Percentiles rank a stretch among this genome's conserved stretches.
Conservation (phyloP, 2,797 vertebrate genomes). For the Carapus acus region DNA sequence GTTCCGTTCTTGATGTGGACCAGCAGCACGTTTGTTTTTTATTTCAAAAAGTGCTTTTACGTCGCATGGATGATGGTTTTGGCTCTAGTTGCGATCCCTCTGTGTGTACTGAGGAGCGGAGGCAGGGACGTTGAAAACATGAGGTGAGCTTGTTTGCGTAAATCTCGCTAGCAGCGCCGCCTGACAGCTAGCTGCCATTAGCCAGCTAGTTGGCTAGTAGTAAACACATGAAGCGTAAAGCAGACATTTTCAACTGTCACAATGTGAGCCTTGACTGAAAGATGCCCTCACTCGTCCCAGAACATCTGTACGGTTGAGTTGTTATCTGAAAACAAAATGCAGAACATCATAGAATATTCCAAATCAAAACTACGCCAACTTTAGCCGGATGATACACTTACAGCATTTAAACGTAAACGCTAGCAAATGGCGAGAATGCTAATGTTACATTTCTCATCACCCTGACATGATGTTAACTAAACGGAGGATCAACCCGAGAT, state of each 20-base stretch:
- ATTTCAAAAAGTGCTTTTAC: constrained; percentile 80
- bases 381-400: too few relatives aligned
- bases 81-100: constrained; percentile 63
- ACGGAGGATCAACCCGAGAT: not conserved
- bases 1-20: constrained; percentile 71
- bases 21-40: constrained; percentile 79
- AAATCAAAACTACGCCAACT: constrained; percentile 37
- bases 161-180: constrained; percentile 25
- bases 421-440: constrained; percentile 27
- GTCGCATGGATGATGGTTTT: constrained; percentile 74
- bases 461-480: not conserved
- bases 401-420: constrained; percentile 3
- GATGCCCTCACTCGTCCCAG: too few relatives aligned
- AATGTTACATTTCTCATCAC: constrained; percentile 4
- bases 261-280: not conserved
- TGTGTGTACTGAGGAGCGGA: constrained; percentile 82
- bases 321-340: not conserved
- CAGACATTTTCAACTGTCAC: not conserved
- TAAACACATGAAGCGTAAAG: constrained; percentile 9
- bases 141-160: constrained; percentile 74
- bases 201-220: constrained; percentile 41
- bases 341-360: not conserved
- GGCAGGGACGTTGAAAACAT: constrained; percentile 90
- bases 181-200: constrained; percentile 52
- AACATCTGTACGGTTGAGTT: too few relatives aligned